Evolutionary conservation across 2,888 invertebrate genomes (phyloP), one percentile per base, ranked within the genome.

Genomic region (Bombylius discolor): DNA sequence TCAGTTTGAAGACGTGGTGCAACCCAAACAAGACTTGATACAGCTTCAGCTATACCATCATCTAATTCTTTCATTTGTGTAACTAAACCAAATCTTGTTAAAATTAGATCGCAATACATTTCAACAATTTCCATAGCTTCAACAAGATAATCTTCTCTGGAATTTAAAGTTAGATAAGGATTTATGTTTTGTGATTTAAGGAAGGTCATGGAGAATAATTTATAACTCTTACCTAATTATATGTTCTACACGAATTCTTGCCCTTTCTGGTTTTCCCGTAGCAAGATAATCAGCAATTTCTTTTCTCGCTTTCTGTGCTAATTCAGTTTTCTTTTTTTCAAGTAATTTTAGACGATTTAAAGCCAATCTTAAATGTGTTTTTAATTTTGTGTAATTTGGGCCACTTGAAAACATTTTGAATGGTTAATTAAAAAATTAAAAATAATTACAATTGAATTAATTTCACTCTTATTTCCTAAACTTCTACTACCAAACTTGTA

Each of bases 101-200:
- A 74, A 49, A 99, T 74, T 53, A 99, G 78, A 76, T 99, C 99
- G 76, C 99, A 98, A 70, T 95, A 99, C 96, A 99, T 98, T 78
- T 99, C 99, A 0, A 99, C 83, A 58, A 99, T 82, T 78, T 99
- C 99, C 89, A 98, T 94, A 1, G 98, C 98, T 76, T 99, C 99
- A 5, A 99, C 97, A 75, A 98, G 81, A 72, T 99, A 99, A 76
- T 99, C 99, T 76, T 98, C 97, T 49, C 99, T 84, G 46, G 23
- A 23, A 23, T 23, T 23, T 23, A 23, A 23, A 23, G 13, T 3
- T 7, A 32, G 13, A 47, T 49, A 42, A 14, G 33, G 23, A n/a
- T 11, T 34, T 5, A 11, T 13, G 5, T 5, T 5, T 1, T 13
- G 3, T 4, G 3, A 14, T 3, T 32, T 12, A 5, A 12, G 1